phyloP scores from a whole-genome alignment of 2,888 invertebrate genomes.

The Agrotis segetum region DNA sequence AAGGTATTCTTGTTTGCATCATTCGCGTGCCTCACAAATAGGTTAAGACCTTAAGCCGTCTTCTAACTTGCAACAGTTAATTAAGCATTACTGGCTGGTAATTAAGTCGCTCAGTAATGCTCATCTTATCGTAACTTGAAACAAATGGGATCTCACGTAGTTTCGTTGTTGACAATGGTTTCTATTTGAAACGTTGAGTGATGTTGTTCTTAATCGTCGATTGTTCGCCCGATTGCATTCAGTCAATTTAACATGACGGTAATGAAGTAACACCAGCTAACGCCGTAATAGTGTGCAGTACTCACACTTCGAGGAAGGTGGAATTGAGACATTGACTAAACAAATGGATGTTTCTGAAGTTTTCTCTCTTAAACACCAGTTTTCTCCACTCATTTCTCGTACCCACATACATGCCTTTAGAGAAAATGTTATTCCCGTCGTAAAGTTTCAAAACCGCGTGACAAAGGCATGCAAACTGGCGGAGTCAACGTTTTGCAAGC shows the following conservation, averaged over 20 bases:
- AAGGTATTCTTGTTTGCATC: constrained; percentile 20
- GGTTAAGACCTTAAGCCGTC: constrained; percentile 33
- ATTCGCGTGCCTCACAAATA: constrained; percentile 26
- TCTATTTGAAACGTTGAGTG: constrained; percentile 60
- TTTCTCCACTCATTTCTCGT: constrained; percentile 31
- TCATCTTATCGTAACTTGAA: constrained; percentile 56
- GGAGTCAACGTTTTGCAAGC: constrained; percentile 68
- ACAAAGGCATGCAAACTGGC: constrained; percentile 53
- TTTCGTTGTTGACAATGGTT: constrained; percentile 74
- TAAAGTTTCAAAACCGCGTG: constrained; percentile 56
- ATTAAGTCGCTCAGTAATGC: constrained; percentile 56
- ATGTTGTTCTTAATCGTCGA: constrained; percentile 74
- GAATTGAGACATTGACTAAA: constrained; percentile 16
- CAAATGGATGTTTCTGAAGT: constrained; percentile 18
- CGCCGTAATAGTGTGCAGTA: constrained; percentile 8
- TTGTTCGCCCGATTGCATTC: constrained; percentile 71
- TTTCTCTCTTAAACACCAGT: constrained; percentile 28
- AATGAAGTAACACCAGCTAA: constrained; percentile 44
- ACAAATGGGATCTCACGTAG: constrained; percentile 72
- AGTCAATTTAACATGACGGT: constrained; percentile 47
- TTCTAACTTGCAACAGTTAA: constrained; percentile 30
- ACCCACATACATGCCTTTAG: constrained; percentile 11
- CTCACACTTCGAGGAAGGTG: constrained; percentile 1
- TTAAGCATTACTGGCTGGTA: constrained; percentile 38
- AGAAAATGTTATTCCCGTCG: constrained; percentile 49